These are phyloP conservation scores for Dissostichus mawsoni DNA, from an alignment of 2,113 vertebrate species.

Conservation along the genomic window DNA sequence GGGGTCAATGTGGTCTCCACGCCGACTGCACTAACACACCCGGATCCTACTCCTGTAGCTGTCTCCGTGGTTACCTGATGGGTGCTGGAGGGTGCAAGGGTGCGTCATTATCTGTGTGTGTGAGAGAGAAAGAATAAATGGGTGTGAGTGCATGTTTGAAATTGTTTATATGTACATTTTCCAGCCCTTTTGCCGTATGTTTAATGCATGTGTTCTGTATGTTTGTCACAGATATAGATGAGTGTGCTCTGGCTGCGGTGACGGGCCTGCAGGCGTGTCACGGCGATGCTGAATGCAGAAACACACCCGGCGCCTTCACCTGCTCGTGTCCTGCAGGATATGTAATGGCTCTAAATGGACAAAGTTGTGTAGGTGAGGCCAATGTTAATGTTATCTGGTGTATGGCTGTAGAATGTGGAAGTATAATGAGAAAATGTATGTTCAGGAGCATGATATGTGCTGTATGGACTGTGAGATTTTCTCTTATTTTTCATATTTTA, in stretches of 20 bases:
- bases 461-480: too few relatives aligned
- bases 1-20: constrained; percentile 74
- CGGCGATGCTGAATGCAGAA: constrained; percentile 73
- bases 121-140: constrained; percentile 14
- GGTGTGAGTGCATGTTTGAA: constrained; percentile 4
- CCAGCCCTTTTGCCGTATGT: not conserved
- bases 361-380: constrained; percentile 81
- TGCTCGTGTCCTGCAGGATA: constrained; percentile 82
- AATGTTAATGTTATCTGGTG: not conserved
- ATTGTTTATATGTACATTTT: not conserved
- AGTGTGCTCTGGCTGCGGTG: constrained; percentile 82
- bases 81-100: constrained; percentile 79
- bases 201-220: constrained; percentile 9
- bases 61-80: constrained; percentile 83
- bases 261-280: constrained; percentile 83
- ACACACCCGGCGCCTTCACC: constrained; percentile 83
- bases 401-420: too few relatives aligned
- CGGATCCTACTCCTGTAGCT: constrained; percentile 82
- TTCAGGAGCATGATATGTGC: too few relatives aligned
- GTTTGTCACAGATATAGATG: constrained; percentile 81
- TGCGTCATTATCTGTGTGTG: constrained; percentile 55
- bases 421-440: too few relatives aligned
- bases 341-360: constrained; percentile 74
- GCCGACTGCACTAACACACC: constrained; percentile 83
- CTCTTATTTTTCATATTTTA: too few relatives aligned